Evolutionary conservation across 2,888 invertebrate genomes (phyloP), one percentile per base, ranked within the genome.

Genomic region (Artemia sinica): DNA sequence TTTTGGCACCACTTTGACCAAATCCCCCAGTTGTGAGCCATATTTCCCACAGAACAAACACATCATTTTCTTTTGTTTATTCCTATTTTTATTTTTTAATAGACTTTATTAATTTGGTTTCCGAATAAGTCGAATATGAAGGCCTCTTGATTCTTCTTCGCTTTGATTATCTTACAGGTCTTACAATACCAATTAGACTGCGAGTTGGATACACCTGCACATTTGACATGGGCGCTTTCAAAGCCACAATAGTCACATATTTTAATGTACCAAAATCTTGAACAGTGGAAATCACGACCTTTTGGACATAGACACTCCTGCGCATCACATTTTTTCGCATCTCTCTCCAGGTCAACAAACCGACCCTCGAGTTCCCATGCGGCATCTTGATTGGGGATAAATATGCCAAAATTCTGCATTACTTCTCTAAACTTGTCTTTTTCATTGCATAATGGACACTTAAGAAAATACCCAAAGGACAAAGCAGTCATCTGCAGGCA

Each of bases 361-460:
- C 86, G 77, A 70, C 85, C 83, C 18, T 85, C 79, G 58, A 89
- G 82, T 70, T 88, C 89, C 91, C 91, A 91, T 0, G 87, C 83
- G 0, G 91, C 91, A 76, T 91, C 91, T 73, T 86, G 83, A 74
- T 89, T 85, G 0, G 91, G 91, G 65, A 91, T 84, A 71, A 84
- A 88, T 71, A 90, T 86, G 2, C 91, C 91, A 75, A 82, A 83
- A 0, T 79, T 76, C 18, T 84, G 75, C 76, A 86, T 84, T 0
- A 84, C 82, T 0, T 79, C 74, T 69, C 83, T 81, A 77, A 89
- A 89, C 3, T 77, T 76, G 0, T 83, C 80, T 67, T 82, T 83
- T 75, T 88, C 84, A 73, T 89, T 90, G 74, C 88, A 58, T 18
- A 58, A 18, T 58, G 58, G 58, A 58, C 58, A 58, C 41, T 66